These are phyloP conservation scores for Propithecus coquereli DNA, from an alignment of 2,113 vertebrate species.

Conservation along the genomic window DNA sequence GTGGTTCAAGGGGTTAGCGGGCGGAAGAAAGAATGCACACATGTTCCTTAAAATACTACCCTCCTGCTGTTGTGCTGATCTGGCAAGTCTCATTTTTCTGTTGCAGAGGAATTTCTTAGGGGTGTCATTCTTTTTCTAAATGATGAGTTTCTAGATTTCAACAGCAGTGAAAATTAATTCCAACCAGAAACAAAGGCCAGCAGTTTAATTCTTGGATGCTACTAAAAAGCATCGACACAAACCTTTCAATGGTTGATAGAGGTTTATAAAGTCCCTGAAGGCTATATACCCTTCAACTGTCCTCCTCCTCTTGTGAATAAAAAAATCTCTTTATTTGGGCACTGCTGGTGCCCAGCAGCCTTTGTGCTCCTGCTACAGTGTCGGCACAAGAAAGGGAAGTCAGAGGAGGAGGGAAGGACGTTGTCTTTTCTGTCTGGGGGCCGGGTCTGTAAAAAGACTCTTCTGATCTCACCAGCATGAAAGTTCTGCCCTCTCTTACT, in stretches of 20 bases:
- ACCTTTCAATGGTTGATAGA: not conserved
- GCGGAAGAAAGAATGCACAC: not conserved
- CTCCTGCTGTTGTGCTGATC: not conserved
- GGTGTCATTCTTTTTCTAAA: not conserved
- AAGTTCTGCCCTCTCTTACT: not conserved
- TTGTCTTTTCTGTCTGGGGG: not conserved
- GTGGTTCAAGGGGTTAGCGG: not conserved
- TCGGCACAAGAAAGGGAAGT: not conserved
- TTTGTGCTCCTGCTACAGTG: not conserved
- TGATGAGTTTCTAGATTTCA: not conserved
- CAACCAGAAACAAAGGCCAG: slow-evolving; percentile 35
- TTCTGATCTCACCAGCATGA: no score
- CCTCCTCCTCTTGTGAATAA: not conserved
- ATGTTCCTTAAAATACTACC: not conserved
- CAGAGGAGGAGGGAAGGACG: rapidly evolving
- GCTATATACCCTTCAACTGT: not conserved
- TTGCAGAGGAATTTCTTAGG: not conserved
- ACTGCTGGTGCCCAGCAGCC: not conserved
- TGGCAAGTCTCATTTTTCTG: not conserved
- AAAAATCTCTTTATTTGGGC: slow-evolving; percentile 30
- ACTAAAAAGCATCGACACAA: not conserved
- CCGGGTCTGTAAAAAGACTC: not conserved
- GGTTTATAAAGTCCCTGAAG: not conserved
- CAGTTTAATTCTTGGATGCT: not conserved
- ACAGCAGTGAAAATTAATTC: slow-evolving; percentile 34